Conservation (phyloP, 1,140 invertebrate genomes). For the Limonius californicus region DNA sequence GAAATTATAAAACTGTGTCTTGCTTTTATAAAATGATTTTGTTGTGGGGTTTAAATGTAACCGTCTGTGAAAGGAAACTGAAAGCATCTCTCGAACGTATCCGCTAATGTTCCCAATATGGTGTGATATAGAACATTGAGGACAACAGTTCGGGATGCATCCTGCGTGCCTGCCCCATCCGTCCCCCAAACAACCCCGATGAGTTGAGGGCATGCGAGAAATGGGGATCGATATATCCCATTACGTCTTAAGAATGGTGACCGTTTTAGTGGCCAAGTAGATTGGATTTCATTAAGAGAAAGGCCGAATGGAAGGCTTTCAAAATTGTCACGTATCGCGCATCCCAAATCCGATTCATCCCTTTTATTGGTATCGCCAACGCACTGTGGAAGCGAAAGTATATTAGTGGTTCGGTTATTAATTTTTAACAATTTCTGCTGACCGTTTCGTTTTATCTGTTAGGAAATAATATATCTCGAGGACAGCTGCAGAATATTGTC, state of each 20-base stretch:
- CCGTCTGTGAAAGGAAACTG: background rate
- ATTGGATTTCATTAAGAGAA: constrained; percentile 10
- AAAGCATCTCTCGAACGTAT: background rate
- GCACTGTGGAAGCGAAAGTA: too few relatives aligned
- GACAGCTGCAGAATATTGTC: too few relatives aligned
- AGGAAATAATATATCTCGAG: too few relatives aligned
- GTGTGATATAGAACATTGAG: constrained; percentile 13
- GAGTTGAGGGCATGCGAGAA: background rate
- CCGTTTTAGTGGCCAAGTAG: background rate
- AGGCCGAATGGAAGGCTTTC: background rate
- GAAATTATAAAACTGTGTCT: too few relatives aligned
- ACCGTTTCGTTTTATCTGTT: too few relatives aligned
- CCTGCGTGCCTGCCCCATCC: background rate
- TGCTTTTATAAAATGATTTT: too few relatives aligned
- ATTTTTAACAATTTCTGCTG: background rate
- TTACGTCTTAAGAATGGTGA: constrained; percentile 11
- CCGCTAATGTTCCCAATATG: constrained; percentile 14
- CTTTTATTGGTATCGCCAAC: background rate
- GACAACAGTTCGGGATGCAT: constrained; percentile 14
- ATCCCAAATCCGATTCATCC: background rate
- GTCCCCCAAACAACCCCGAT: background rate
- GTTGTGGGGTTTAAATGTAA: too few relatives aligned
- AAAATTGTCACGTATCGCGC: constrained; percentile 8
- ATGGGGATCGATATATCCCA: constrained; percentile 15
- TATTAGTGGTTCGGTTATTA: background rate